Percentiles rank a stretch among this genome's conserved stretches.
Conservation (phyloP, 2,113 vertebrate genomes). For the Python bivittatus region DNA sequence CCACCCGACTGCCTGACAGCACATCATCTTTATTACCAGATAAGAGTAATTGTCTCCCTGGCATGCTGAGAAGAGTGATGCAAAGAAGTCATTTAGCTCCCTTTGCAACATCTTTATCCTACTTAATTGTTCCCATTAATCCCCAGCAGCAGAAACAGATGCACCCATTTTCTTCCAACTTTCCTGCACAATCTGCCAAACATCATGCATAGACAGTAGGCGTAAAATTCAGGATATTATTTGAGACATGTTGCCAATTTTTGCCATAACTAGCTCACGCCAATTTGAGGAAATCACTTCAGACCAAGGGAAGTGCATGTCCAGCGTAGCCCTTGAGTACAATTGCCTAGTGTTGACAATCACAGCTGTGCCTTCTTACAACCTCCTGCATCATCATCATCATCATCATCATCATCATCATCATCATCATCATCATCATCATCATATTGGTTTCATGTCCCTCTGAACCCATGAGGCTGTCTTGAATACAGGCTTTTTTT, state of each 20-base stretch:
- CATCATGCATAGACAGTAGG: slow-evolving; percentile 25
- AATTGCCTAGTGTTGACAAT: background rate
- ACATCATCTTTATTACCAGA: slow-evolving; percentile 55
- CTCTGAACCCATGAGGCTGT: background rate
- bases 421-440: too few relatives aligned
- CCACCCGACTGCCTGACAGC: slow-evolving; percentile 41
- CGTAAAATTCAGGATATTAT: slow-evolving; percentile 38
- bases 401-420: too few relatives aligned
- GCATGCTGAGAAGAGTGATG: slow-evolving; percentile 36
- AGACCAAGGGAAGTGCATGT: background rate
- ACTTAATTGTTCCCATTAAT: slow-evolving; percentile 64
- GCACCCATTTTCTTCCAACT: background rate
- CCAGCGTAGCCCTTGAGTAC: slow-evolving; percentile 25
- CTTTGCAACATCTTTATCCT: slow-evolving; percentile 43
- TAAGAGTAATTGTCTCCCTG: slow-evolving; percentile 45
- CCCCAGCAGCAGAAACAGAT: slow-evolving; percentile 41
- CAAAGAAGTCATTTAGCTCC: slow-evolving; percentile 55
- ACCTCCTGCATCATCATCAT: too few relatives aligned
- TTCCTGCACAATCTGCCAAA: slow-evolving; percentile 57
- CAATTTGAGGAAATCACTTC: slow-evolving; percentile 31
- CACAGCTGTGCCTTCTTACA: background rate
- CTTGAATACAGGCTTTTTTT: background rate
- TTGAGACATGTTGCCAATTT: slow-evolving; percentile 49
- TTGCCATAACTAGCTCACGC: slow-evolving; percentile 41
- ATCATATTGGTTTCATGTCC: background rate